A percentile compares a stretch with the other conserved stretches of the same genome.
These are phyloP conservation scores for Semnornis frantzii DNA, from an alignment of 2,113 vertebrate species.

Conservation along the genomic window DNA sequence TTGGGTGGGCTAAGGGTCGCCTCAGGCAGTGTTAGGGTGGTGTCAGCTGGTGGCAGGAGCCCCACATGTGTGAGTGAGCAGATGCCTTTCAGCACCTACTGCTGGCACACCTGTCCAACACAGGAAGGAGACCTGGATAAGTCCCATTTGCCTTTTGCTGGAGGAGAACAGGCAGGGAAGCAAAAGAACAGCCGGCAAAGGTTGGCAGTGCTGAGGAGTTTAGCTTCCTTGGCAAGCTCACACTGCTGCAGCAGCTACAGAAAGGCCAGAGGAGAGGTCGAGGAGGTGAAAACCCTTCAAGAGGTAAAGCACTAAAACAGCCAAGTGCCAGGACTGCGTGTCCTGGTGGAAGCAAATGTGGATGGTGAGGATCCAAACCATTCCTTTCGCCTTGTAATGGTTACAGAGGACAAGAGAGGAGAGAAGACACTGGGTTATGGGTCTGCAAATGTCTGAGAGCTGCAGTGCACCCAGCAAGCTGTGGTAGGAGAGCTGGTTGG, in stretches of 20 bases:
- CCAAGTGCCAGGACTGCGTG: not conserved
- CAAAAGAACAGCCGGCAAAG: not conserved
- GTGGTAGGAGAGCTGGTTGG: not conserved
- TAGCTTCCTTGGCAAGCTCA: not conserved
- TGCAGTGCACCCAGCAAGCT: not conserved
- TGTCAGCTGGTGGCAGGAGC: not conserved
- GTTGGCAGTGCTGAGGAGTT: not conserved
- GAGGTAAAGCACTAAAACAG: not conserved
- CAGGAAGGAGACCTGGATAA: not conserved
- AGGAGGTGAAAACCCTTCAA: not conserved
- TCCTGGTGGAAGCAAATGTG: not conserved
- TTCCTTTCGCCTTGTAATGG: not conserved
- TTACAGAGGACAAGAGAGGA: not conserved
- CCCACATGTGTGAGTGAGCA: not conserved
- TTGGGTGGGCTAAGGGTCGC: not conserved
- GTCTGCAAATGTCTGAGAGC: not conserved
- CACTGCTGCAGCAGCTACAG: not conserved
- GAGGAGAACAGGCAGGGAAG: not conserved
- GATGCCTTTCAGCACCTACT: not conserved
- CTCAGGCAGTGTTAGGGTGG: not conserved
- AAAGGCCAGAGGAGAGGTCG: not conserved
- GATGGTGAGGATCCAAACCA: not conserved
- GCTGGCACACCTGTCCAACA: rapidly evolving
- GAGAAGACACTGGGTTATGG: not conserved
- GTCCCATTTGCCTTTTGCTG: not conserved